Base-by-base conservation (phyloP, 2,888 invertebrate genomes). In the Drosophila paranaensis region DNA sequence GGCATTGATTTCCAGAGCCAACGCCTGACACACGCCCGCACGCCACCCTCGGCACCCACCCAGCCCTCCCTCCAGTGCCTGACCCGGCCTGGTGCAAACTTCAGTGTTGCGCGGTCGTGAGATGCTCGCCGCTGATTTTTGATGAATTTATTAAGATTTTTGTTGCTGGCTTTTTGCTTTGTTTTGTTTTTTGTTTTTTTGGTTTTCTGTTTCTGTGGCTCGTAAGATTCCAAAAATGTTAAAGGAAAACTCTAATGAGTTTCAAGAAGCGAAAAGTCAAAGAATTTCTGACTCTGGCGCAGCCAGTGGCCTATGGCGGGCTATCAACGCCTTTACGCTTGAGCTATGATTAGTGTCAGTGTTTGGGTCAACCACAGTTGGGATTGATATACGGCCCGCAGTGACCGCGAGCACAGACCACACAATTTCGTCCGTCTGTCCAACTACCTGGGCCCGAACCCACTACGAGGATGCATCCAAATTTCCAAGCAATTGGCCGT, bases 81-180 rank as follows among this genome's bases (percentile, higher is more conserved):
- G n/a, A 33, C 35, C 27, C 39, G 27, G 16, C 25, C 20, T 46
- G 43, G 39, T 45, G 25, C 50, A 37, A 40, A 54, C 42, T 62
- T 62, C 66, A 67, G 76, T 76, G 74, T 78, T 73, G 74, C 73
- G 40, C 3, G 60, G 82, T 84, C 83, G 83, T 84, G 83, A 84
- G 83, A 84, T 84, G 83, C 70, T 74, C 63, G 80, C 71, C 68
- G 73, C 71, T 88, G 83, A 84, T 84, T 88, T 88, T 84, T 84
- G 88, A 84, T 84, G 83, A 84, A 84, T 84, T 84, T 84, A 84
- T 84, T 84, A 84, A 88, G 83, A 88, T 84, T 84, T 83, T 80
- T 72, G 37, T 50, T 16, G 43, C 39, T 37, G 35, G 25, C 20
- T 10, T 9, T 55, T 20, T 33, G 43, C 33, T 40, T 30, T 43